phyloP scores from a whole-genome alignment of 1,140 invertebrate species.

The Cotesia vestalis region DNA sequence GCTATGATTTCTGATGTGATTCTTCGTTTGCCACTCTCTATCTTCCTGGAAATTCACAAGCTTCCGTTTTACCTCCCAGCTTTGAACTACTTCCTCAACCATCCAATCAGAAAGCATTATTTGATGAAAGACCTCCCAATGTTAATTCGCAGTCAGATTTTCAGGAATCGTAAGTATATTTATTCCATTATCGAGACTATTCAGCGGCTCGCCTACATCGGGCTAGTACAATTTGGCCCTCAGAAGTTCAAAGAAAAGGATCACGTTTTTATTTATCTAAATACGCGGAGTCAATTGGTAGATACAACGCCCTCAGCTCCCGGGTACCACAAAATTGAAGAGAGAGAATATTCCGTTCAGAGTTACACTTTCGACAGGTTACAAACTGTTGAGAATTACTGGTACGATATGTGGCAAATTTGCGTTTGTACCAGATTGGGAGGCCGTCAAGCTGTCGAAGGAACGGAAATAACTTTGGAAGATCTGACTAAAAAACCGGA shows the following conservation, averaged over 20 bases:
- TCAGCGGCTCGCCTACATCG: slow-evolving; percentile 71
- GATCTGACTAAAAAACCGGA: slow-evolving; percentile 65
- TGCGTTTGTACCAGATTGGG: slow-evolving; percentile 75
- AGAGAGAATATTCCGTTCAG: slow-evolving; percentile 68
- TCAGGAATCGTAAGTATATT: slow-evolving; percentile 74
- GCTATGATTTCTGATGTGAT: slow-evolving; percentile 78
- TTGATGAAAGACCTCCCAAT: slow-evolving; percentile 70
- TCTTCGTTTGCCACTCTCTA: slow-evolving; percentile 74
- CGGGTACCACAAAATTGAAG: slow-evolving; percentile 72
- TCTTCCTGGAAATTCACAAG: slow-evolving; percentile 76
- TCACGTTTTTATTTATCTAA: slow-evolving; percentile 76
- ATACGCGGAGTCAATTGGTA: slow-evolving; percentile 69
- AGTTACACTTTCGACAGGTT: slow-evolving; percentile 69
- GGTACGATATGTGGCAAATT: slow-evolving; percentile 76
- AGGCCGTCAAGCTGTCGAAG: slow-evolving; percentile 59
- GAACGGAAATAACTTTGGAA: slow-evolving; percentile 67
- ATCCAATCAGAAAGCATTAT: slow-evolving; percentile 76
- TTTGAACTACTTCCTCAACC: slow-evolving; percentile 70
- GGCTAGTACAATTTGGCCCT: slow-evolving; percentile 77
- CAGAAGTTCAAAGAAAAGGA: slow-evolving; percentile 76
- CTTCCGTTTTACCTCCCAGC: slow-evolving; percentile 69
- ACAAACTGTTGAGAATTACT: slow-evolving; percentile 74
- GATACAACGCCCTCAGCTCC: slow-evolving; percentile 74
- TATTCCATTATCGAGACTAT: slow-evolving; percentile 70
- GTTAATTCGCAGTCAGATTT: slow-evolving; percentile 65